phyloP scores from a whole-genome alignment of 92 coral and sea anemone species.

The Phymanthus crucifer region DNA sequence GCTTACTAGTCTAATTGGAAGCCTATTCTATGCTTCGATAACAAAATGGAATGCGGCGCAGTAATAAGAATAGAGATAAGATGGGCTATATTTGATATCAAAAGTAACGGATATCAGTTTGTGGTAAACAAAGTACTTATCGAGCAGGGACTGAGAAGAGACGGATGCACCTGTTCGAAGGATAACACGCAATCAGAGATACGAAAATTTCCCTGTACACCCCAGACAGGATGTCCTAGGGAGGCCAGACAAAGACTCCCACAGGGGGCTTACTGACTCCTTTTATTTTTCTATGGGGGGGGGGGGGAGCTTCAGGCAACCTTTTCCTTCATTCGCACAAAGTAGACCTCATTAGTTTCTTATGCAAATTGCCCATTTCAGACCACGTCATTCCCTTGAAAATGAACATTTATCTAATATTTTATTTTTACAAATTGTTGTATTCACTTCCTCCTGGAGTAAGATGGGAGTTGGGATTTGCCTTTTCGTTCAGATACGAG shows the following conservation, averaged over 20 bases:
- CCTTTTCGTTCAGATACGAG: neutral
- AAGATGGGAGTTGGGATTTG: neutral
- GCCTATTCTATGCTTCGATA: neutral
- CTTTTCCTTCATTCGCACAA: too few relatives aligned
- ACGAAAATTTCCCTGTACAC: neutral
- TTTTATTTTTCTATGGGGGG: too few relatives aligned
- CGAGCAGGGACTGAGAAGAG: neutral
- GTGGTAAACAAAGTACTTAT: neutral
- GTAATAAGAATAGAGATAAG: neutral
- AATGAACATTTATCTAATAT: too few relatives aligned
- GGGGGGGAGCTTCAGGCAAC: too few relatives aligned
- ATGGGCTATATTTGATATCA: neutral
- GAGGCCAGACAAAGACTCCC: too few relatives aligned
- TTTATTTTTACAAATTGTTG: too few relatives aligned
- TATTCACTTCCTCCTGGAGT: too few relatives aligned
- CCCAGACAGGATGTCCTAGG: neutral
- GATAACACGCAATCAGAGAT: neutral
- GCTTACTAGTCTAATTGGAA: neutral
- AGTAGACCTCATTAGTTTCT: too few relatives aligned
- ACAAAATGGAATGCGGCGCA: neutral
- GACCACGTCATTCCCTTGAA: too few relatives aligned
- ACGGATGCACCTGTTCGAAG: neutral
- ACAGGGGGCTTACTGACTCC: too few relatives aligned
- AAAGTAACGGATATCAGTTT: neutral
- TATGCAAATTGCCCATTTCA: too few relatives aligned